Conservation (phyloP, 2,113 vertebrate genomes). For the Dolichallabes microphthalmus region DNA sequence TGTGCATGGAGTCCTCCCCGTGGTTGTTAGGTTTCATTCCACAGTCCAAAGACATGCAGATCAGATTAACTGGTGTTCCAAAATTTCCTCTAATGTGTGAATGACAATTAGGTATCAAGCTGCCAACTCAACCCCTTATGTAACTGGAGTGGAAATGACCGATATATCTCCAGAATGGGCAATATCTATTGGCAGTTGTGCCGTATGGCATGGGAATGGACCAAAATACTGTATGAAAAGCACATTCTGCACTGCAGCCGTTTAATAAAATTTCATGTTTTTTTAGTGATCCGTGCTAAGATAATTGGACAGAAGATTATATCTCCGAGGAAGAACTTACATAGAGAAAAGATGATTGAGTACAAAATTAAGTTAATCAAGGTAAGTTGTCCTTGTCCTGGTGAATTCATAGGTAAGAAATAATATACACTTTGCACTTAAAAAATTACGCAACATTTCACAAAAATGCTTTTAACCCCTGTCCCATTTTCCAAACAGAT, state of each 20-base stretch:
- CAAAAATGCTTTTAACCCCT: not conserved
- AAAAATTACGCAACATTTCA: not conserved
- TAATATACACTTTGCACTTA: not conserved
- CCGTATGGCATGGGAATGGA: no score
- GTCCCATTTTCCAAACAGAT: not conserved
- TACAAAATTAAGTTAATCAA: constrained; percentile 97
- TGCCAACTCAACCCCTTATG: no score
- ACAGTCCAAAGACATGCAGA: no score
- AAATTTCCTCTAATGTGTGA: no score
- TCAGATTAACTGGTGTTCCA: no score
- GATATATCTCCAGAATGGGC: no score
- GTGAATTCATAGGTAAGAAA: not conserved
- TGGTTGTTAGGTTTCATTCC: no score
- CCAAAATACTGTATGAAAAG: no score
- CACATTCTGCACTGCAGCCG: not conserved
- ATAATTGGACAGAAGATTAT: constrained; percentile 86
- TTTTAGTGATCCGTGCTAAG: constrained; percentile 86
- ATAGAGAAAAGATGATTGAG: constrained; percentile 85
- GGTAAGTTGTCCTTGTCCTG: constrained; percentile 71
- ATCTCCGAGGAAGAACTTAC: constrained; percentile 76
- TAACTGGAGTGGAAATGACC: no score
- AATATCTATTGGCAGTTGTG: no score
- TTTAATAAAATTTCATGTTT: not conserved
- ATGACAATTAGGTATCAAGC: no score
- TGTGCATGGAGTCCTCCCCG: no score